A percentile compares a stretch with the other conserved stretches of the same genome.
These are phyloP conservation scores for Sitobion miscanthi DNA, from an alignment of 1,140 invertebrate species.

Conservation along the genomic window DNA sequence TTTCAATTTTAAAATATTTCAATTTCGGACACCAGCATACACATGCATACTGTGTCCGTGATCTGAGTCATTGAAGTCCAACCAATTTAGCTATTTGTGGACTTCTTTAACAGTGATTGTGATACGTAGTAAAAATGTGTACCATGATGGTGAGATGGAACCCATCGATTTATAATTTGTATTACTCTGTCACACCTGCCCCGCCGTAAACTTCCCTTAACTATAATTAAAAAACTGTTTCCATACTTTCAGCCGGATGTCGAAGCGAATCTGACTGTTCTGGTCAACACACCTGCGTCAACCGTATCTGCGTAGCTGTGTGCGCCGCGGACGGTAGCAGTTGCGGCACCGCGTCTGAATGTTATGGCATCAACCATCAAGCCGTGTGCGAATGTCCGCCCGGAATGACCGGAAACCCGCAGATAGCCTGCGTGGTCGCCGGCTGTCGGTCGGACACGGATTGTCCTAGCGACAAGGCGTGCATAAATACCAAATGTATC, in stretches of 20 bases:
- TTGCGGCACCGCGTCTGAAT: conserved; percentile 77
- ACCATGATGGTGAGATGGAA: background rate
- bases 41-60: too few relatives aligned
- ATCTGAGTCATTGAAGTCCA: too few relatives aligned
- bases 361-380: conserved; percentile 78
- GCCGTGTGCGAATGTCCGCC: conserved; percentile 81
- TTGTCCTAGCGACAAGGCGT: conserved; percentile 77
- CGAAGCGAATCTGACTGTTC: conserved; percentile 74
- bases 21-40: too few relatives aligned
- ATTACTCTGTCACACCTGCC: background rate
- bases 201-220: background rate
- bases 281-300: conserved; percentile 78
- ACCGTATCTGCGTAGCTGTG: conserved; percentile 78
- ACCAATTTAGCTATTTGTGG: background rate
- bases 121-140: background rate
- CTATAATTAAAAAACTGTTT: background rate
- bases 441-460: conserved; percentile 79
- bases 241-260: conserved; percentile 62
- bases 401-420: conserved; percentile 82
- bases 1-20: too few relatives aligned
- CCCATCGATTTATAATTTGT: background rate
- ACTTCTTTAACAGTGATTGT: background rate
- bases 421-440: conserved; percentile 74
- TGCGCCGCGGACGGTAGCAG: conserved; percentile 72
- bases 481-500: conserved; percentile 79